Evolutionary conservation across 2,888 invertebrate species (phyloP), one percentile per base, ranked within the genome.

Genomic region (Watsonalla cultraria): DNA sequence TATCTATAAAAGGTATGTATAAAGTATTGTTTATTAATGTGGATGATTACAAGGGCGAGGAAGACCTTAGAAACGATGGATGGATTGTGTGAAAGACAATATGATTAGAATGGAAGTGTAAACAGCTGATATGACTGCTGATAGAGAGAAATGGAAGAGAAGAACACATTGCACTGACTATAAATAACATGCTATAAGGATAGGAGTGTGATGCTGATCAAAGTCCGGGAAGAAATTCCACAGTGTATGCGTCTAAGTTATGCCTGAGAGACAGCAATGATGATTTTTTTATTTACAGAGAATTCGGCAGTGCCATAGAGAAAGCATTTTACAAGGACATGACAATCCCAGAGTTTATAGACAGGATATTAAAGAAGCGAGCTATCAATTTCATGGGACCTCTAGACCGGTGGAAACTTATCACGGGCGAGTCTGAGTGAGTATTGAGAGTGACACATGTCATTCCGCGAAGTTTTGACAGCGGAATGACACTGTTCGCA

Each of bases 1-100:
- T 51, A 92, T 93, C 57, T 92, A 93, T 70, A 95, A 95, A 78
- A 85, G 89, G 90, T 90, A 11, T n/a, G n/a, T 47, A 0, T 15
- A 14, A 6, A 42, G 11, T 2, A 2, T 42, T 42, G 2, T 42
- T 42, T 24, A 24, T 24, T 2, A 24, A 24, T 24, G 24, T 24
- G 24, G 4, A 24, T 24, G 24, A 4, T 24, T 24, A 24, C 24
- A 24, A 2, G 24, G 24, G 24, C 1, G 24, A 24, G 24, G 2
- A 24, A 24, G 24, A 24, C 4, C 24, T 24, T 2, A 24, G 24
- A 24, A 24, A 24, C 24, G 24, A 4, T 24, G 24, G 24, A 24
- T 24, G 24, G 24, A 24, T 24, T 24, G n/a, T 24, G 1, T 24
- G 24, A 24, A 24, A 24, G 24, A 24, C n/a, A n/a, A n/a, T n/a